Evolutionary conservation across 2,888 invertebrate species (phyloP).

Genomic region (Caenorhabditis drosophilae): DNA sequence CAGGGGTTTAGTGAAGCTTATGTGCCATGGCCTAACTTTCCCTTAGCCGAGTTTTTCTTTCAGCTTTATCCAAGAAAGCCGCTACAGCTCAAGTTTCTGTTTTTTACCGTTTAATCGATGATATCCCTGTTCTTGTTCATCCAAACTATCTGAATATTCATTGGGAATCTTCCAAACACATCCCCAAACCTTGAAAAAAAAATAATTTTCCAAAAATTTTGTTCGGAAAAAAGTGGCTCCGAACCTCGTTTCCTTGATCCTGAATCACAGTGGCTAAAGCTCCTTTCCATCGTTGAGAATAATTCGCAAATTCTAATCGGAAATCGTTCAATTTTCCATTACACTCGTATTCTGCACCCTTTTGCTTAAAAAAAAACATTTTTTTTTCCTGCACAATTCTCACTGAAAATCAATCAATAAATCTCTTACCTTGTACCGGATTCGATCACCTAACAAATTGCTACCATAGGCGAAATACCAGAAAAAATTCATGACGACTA

Average conservation of each 20-base stretch:
- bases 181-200: conserved; percentile 57
- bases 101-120: conserved; percentile 61
- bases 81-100: too few species aligned
- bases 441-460: conserved; percentile 60
- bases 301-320: conserved; percentile 54
- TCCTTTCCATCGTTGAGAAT: conserved; percentile 61
- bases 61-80: too few species aligned
- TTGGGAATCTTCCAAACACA: conserved; percentile 62
- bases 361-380: conserved; percentile 47
- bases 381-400: neutral
- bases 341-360: conserved; percentile 57
- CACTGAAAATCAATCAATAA: neutral
- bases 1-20: too few species aligned
- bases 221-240: neutral
- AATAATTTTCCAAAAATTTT: conserved; percentile 1
- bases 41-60: too few species aligned
- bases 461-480: conserved; percentile 65
- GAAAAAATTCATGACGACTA: conserved; percentile 51
- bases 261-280: conserved; percentile 54
- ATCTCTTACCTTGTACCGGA: conserved; percentile 53
- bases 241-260: conserved; percentile 17
- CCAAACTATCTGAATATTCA: conserved; percentile 50
- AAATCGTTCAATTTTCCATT: conserved; percentile 51
- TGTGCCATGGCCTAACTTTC: too few species aligned
- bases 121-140: conserved; percentile 60